Evolutionary conservation across 1,140 invertebrate genomes (phyloP), one percentile per base, ranked within the genome.

Genomic region (Philaenus spumarius): DNA sequence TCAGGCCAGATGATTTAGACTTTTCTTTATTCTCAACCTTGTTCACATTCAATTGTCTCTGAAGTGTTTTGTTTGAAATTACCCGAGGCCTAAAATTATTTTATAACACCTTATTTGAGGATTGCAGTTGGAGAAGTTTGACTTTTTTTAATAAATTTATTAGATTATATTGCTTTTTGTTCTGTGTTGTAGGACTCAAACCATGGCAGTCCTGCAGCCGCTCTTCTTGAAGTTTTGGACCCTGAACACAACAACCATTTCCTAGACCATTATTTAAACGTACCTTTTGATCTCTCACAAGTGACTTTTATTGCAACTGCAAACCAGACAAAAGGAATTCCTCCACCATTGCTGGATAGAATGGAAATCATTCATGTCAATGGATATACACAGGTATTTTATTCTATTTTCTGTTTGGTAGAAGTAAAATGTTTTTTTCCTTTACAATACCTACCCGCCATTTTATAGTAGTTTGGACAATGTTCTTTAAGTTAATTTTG

Each of bases 301-400:
- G 80, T 82, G 6, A 65, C 83, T 58, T 84, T 84, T 69, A 77
- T 84, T 55, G 79, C 80, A 14, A 84, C 82, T n/a, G 81, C 82
- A 2, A 83, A 83, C 68, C 73, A 73, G 35, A 66, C 75, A 43
- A 63, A 70, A 5, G 72, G 68, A 14, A 78, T 83, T 39, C 78
- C 81, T 22, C 64, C 72, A 3, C 73, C 82, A 12, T 65, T 84
- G 2, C 58, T 76, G 12, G 82, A 84, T 67, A 69, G 82, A 53
- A 79, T 83, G 78, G 82, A 84, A 69, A 64, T 82, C 30, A 74
- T 79, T 61, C 47, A 66, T 46, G 67, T 80, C 14, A 67, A 71
- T 22, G 74, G 76, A 6, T 80, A 80, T 63, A 74, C 75, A n/a
- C 62, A 71, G 55, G 68, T 70, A 66, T 48, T 26, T 61, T 15